phyloP scores from a whole-genome alignment of 2,113 vertebrate genomes.

The Enhydra lutris region DNA sequence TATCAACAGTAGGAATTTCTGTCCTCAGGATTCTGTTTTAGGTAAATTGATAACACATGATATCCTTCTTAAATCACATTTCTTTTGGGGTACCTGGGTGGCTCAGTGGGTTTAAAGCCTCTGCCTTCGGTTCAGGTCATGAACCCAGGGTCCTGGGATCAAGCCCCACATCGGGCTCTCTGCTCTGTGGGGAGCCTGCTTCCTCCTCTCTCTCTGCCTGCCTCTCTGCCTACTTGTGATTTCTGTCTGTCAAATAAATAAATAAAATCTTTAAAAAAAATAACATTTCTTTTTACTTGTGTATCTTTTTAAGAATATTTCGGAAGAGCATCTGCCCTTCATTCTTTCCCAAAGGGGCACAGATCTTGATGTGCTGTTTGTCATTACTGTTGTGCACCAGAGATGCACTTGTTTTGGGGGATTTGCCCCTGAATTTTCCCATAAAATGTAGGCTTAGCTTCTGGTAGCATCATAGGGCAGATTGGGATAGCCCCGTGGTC shows the following conservation, averaged over 20 bases:
- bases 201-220: too few relatives aligned
- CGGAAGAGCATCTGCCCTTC: background rate
- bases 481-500: background rate
- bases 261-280: too few relatives aligned
- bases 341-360: background rate
- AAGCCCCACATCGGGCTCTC: too few relatives aligned
- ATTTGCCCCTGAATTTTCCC: background rate
- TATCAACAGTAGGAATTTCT: background rate
- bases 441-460: background rate
- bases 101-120: too few relatives aligned
- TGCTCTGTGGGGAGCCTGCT: too few relatives aligned
- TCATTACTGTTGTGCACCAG: background rate
- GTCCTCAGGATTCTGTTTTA: background rate
- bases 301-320: too few relatives aligned
- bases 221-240: too few relatives aligned
- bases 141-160: too few relatives aligned
- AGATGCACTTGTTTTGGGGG: background rate
- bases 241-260: too few relatives aligned
- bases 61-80: conserved; percentile 2
- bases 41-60: background rate
- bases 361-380: background rate
- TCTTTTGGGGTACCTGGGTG: background rate
- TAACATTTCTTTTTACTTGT: too few relatives aligned
- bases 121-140: too few relatives aligned
- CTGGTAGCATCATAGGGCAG: background rate